Conservation (phyloP, 1,140 invertebrate species). For the Phocides pigmalion region DNA sequence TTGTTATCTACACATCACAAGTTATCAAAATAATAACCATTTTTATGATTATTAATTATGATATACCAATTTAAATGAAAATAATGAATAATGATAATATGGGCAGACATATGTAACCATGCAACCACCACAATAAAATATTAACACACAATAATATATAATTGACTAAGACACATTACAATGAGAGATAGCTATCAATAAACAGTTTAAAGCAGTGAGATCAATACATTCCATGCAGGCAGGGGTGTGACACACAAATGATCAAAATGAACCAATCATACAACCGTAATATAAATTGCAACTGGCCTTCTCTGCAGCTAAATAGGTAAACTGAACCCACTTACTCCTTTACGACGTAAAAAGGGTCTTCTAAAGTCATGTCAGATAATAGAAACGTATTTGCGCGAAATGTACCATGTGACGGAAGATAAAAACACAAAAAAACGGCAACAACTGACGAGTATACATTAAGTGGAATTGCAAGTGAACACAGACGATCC, state of each 20-base stretch:
- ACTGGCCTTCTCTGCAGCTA: slow-evolving; percentile 11
- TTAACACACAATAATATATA: too few species aligned
- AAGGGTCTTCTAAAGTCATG: slow-evolving; percentile 98
- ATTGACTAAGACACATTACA: too few species aligned
- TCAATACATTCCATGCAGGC: background rate
- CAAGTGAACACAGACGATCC: slow-evolving; percentile 49
- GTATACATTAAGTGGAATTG: slow-evolving; percentile 49
- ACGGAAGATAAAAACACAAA: slow-evolving; percentile 45
- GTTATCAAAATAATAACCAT: too few species aligned
- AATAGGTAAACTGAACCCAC: slow-evolving; percentile 68
- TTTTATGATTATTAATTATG: too few species aligned
- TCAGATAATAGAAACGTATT: slow-evolving; percentile 71
- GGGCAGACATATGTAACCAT: too few species aligned
- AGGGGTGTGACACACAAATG: background rate
- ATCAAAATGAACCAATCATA: slow-evolving; percentile 13
- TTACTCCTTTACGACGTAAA: slow-evolving; percentile 98
- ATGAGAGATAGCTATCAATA: background rate
- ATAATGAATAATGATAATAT: too few species aligned
- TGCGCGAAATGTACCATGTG: slow-evolving; percentile 58
- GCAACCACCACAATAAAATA: too few species aligned
- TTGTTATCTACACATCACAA: too few species aligned
- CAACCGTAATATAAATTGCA: slow-evolving; percentile 8
- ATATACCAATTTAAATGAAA: too few species aligned
- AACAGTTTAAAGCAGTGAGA: background rate
- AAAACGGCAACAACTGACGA: slow-evolving; percentile 46